A percentile compares a stretch with the other conserved stretches of the same genome.
These are phyloP conservation scores for Dione juno DNA, from an alignment of 2,888 invertebrate species.

Conservation along the genomic window DNA sequence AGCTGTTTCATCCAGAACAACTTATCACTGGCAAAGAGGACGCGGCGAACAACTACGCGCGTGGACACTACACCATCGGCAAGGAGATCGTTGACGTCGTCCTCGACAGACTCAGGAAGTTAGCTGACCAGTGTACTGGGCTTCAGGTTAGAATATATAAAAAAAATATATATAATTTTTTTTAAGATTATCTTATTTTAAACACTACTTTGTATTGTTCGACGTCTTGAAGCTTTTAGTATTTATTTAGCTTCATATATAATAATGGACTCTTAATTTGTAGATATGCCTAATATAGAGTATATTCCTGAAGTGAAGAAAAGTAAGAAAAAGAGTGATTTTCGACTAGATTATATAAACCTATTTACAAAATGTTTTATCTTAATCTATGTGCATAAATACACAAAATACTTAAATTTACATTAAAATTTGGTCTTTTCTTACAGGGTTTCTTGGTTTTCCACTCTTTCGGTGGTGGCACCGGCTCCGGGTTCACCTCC, in stretches of 20 bases:
- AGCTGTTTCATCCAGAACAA: conserved; percentile 95
- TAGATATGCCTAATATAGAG: too few relatives aligned
- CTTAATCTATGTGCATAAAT: too few relatives aligned
- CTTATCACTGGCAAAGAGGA: conserved; percentile 96
- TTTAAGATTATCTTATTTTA: too few relatives aligned
- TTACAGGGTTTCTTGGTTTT: conserved; percentile 94
- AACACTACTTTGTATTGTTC: too few relatives aligned
- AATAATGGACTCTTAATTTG: too few relatives aligned
- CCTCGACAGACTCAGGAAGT: conserved; percentile 90
- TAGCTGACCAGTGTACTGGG: conserved; percentile 94
- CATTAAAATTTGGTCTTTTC: neutral
- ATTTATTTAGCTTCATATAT: too few relatives aligned
- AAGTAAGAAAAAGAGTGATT: too few relatives aligned
- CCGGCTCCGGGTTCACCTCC: conserved; percentile 96
- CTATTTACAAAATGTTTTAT: too few relatives aligned
- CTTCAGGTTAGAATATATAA: conserved; percentile 81
- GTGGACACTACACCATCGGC: conserved; percentile 97
- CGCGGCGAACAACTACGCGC: conserved; percentile 96
- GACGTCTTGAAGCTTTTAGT: too few relatives aligned
- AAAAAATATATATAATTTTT: neutral
- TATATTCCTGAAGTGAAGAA: too few relatives aligned
- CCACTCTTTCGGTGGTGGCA: conserved; percentile 96
- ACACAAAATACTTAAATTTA: neutral
- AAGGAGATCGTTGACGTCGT: conserved; percentile 94
- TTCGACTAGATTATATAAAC: too few relatives aligned